A percentile compares a stretch with the other conserved stretches of the same genome.
These are phyloP conservation scores for Ryuthela nishihirai DNA, from an alignment of 2,888 invertebrate species.

Conservation along the genomic window DNA sequence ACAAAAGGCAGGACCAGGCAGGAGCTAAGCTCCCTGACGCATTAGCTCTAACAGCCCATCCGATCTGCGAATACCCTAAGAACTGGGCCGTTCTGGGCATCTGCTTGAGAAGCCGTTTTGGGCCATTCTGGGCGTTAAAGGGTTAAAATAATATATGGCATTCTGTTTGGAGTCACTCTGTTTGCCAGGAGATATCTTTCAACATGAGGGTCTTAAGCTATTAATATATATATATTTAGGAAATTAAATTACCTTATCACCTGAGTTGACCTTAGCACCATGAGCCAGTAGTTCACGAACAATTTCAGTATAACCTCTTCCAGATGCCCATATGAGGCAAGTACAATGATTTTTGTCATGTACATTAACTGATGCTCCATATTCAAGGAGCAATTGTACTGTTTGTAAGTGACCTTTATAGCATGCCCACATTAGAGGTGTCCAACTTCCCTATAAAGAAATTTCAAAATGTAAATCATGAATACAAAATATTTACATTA, in stretches of 20 bases:
- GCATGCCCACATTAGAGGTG: slow-evolving; percentile 94
- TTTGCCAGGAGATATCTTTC: neutral
- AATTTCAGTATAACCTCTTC: slow-evolving; percentile 82
- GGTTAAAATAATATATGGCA: too few species aligned
- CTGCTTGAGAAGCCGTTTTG: too few species aligned
- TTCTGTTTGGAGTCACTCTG: too few species aligned
- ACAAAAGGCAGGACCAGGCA: too few species aligned
- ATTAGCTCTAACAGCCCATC: too few species aligned
- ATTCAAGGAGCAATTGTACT: slow-evolving; percentile 71
- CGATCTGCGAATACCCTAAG: too few species aligned
- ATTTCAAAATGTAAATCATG: neutral
- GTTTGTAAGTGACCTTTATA: slow-evolving; percentile 76
- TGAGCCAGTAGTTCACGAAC: slow-evolving; percentile 74
- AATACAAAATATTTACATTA: slow-evolving; percentile 30
- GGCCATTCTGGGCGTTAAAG: too few species aligned
- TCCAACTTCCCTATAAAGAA: slow-evolving; percentile 81
- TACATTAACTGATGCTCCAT: slow-evolving; percentile 88
- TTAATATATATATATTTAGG: neutral
- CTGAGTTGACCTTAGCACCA: slow-evolving; percentile 90
- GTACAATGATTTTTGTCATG: slow-evolving; percentile 93
- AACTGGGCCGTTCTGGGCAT: too few species aligned
- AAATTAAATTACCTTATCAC: slow-evolving; percentile 64
- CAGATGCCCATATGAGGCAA: slow-evolving; percentile 91
- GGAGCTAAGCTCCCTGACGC: too few species aligned
- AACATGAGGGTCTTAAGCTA: neutral